Percentiles rank a stretch among this genome's conserved stretches.
Conservation (phyloP, 2,888 invertebrate species). For the Tanaodytes sp. region DNA sequence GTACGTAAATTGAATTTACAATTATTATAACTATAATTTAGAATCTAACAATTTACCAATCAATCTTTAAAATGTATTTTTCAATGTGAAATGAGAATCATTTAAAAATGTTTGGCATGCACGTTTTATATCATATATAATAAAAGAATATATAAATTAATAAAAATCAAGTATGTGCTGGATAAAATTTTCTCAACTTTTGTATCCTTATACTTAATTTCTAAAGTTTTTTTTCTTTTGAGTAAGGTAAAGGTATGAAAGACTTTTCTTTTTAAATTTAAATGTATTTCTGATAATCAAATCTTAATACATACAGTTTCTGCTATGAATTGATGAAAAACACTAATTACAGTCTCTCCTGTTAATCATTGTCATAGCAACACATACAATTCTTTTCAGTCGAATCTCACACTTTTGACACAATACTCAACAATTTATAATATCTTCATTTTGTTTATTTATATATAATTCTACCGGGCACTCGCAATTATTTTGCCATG, state of each 20-base stretch:
- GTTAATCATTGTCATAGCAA: conserved; percentile 27
- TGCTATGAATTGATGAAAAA: conserved; percentile 34
- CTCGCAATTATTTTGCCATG: conserved; percentile 25
- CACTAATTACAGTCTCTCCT: conserved; percentile 37
- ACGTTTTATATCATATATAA: too few species aligned
- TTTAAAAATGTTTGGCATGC: too few species aligned
- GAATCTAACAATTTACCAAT: too few species aligned
- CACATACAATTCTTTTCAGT: conserved; percentile 14
- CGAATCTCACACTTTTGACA: background rate
- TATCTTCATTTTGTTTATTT: background rate
- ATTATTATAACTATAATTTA: too few species aligned
- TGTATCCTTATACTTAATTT: too few species aligned
- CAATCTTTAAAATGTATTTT: too few species aligned
- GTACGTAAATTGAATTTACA: too few species aligned
- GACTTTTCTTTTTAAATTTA: conserved; percentile 5
- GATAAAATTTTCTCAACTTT: too few species aligned
- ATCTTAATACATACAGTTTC: conserved; percentile 33
- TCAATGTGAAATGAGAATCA: too few species aligned
- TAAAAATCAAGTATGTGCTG: too few species aligned
- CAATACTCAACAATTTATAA: conserved; percentile 20
- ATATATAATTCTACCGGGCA: conserved; percentile 23
- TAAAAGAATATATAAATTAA: too few species aligned
- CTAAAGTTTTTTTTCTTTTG: too few species aligned
- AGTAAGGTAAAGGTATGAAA: background rate
- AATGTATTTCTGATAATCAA: conserved; percentile 42